Conservation (phyloP, 2,888 invertebrate genomes). For the Ormyrus rosae region DNA sequence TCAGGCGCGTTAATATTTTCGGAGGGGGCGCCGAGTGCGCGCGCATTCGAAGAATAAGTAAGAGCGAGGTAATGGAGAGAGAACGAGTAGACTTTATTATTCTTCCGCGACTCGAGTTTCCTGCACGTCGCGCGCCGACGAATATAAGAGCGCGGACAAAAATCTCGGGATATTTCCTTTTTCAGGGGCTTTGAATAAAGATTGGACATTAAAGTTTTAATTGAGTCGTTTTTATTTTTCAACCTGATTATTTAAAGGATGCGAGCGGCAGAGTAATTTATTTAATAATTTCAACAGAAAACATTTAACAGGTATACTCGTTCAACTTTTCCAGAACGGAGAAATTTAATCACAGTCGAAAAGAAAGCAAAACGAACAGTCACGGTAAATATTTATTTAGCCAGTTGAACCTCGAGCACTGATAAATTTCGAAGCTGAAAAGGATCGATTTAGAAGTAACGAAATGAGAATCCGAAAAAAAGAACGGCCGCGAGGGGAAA, state of each 20-base stretch:
- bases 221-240: too few species aligned
- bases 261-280: too few species aligned
- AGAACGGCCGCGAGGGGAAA: slow-evolving; percentile 46
- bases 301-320: too few species aligned
- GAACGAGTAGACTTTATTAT: slow-evolving; percentile 19
- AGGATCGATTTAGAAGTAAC: slow-evolving; percentile 18
- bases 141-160: background rate
- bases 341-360: too few species aligned
- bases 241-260: too few species aligned
- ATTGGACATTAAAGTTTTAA: slow-evolving; percentile 7
- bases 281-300: too few species aligned
- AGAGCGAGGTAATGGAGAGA: slow-evolving; percentile 49
- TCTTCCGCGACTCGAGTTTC: background rate
- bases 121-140: background rate
- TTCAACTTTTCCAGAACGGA: too few species aligned
- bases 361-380: too few species aligned
- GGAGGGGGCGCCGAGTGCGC: slow-evolving; percentile 67
- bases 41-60: slow-evolving; percentile 62
- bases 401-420: too few species aligned
- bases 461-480: too few species aligned
- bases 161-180: background rate
- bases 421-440: background rate
- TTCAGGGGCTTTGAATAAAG: background rate
- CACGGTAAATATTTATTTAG: too few species aligned
- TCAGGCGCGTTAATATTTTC: slow-evolving; percentile 73